Base-by-base conservation (phyloP, 2,113 vertebrate genomes). In the Rattus norvegicus region DNA sequence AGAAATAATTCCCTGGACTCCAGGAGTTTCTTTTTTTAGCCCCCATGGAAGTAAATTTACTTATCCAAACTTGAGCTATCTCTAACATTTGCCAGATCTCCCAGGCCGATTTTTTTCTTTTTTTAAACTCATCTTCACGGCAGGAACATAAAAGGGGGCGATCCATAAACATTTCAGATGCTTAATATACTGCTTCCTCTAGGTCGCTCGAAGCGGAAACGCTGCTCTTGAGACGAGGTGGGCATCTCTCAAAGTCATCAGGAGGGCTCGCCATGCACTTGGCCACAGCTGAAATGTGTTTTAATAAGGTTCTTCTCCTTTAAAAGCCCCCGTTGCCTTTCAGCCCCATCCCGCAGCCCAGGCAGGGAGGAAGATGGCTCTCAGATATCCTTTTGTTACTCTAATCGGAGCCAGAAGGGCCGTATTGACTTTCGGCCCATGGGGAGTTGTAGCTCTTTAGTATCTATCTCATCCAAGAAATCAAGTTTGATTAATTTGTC, bases 401-500 rank as follows among this genome's bases (percentile, higher is more conserved):
- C 94, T 97, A 97, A 98, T 97, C 97, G 97, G 79, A 95, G 95
- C 98, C 97, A 98, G 97, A 96, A 97, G 97, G 93, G 72, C 61
- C 47, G 49, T 92, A 94, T 65, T 97, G 93, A 96, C 96, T 95
- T 95, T 93, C 33, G 91, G 90, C 97, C 94, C 80, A 87, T 69
- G 97, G 95, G 95, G 95, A 98, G 93, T 96, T 24, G 2, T 61
- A 5, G 84, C 94, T 94, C 97, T 98, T 98, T 98, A 98, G 96
- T 97, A 97, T 92, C 97, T 94, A 97, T 96, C 33, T 11, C 96
- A 84, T 96, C 91, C 93, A 95, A 97, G 97, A 96, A 97, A 98
- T 91, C 92, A 96, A 96, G 93, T 98, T 97, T 97, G 96, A 98
- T 98, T 98, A 98, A 98, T 98, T 98, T 98, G 95, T 97, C 96